Evolutionary conservation across 2,888 invertebrate genomes (phyloP), one percentile per base, ranked within the genome.

Genomic region (Pristionchus maxplancki): DNA sequence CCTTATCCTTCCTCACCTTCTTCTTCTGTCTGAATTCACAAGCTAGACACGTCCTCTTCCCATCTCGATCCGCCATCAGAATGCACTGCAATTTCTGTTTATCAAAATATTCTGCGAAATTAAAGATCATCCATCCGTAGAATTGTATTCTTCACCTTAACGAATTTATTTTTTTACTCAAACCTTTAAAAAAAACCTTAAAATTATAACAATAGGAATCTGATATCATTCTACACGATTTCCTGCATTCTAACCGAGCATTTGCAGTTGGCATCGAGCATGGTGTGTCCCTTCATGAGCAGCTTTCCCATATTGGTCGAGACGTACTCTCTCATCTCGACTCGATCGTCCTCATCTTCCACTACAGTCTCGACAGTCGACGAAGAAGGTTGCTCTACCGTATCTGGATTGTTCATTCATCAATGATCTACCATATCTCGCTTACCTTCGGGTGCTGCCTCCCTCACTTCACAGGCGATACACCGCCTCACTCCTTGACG

Each of bases 21-120:
- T 58, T 40, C 1, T 31, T 85, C 85, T 58, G n/a, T 44, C 85
- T 40, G 40, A 64, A 85, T n/a, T 87, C 71, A 50, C 87, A 87
- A 31, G 71, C 87, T 31, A 87, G 67, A 53, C 87, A 87, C 34
- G 24, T 50, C 28, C 87, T 67, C 15, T 71, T 87, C n/a, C 87
- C 87, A 0, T 87, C 53, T 13, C 87, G 87, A 50, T 87, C 87
- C 17, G 28, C 87, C 87, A 87, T 87, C 31, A 87, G 53, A 87
- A 87, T 87, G 37, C 87, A 67, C 87, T 87, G 34, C 17, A 85
- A 44, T 58, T 4, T 24, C 9, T 4, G 0, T 24, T 58, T 58
- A 4, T 58, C 3, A 24, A 17, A 58, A 31, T 28, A 64, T 31
- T 64, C 28, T 31, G 34, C 28, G n/a, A n/a, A n/a, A n/a, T n/a